These are phyloP conservation scores for Siniperca knerii DNA, from an alignment of 2,113 vertebrate species.

Conservation along the genomic window DNA sequence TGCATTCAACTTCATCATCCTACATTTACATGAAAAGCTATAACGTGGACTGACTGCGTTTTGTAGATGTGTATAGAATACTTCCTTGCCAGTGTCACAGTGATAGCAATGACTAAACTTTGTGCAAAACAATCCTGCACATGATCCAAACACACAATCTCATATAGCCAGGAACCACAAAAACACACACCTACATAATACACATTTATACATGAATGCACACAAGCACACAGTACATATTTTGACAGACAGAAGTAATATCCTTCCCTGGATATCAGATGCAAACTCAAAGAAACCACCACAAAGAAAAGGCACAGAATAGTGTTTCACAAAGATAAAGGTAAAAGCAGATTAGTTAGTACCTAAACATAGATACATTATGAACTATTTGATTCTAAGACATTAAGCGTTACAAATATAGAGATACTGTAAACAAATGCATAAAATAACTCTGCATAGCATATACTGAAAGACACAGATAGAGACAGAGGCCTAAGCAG, in stretches of 20 bases:
- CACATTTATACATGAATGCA: constrained; percentile 21
- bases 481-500: constrained; percentile 18
- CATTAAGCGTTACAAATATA: background rate
- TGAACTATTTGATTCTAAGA: background rate
- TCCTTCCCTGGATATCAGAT: constrained; percentile 78
- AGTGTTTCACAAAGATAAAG: constrained; percentile 17
- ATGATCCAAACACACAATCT: constrained; percentile 12
- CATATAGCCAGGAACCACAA: constrained; percentile 7
- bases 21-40: constrained; percentile 23
- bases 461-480: background rate
- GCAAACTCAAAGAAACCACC: constrained; percentile 35
- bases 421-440: background rate
- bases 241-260: constrained; percentile 61
- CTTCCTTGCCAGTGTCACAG: background rate
- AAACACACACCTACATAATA: constrained; percentile 8
- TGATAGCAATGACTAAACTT: background rate
- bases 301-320: constrained; percentile 40
- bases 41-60: background rate
- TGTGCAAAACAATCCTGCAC: background rate
- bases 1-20: constrained; percentile 33
- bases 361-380: constrained; percentile 4
- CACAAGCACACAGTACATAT: constrained; percentile 19
- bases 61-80: constrained; percentile 1
- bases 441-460: background rate
- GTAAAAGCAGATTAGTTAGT: constrained; percentile 40